These are phyloP conservation scores for Oscheius sp. DNA, from an alignment of 2,888 invertebrate genomes.

Conservation along the genomic window DNA sequence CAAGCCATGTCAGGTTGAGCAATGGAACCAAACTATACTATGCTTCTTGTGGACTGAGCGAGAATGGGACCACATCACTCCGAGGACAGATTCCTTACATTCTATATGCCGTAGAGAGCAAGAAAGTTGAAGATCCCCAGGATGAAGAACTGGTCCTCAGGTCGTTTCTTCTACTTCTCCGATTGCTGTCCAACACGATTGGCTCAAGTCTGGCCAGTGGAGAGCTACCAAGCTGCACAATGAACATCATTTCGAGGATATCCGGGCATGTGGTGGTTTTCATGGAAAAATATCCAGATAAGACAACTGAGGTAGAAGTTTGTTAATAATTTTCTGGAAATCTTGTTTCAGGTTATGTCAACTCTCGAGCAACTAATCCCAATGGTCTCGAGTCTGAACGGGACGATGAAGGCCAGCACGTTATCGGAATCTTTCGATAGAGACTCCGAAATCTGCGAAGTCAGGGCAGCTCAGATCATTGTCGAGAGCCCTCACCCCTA, in stretches of 20 bases:
- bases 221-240: constrained; percentile 14
- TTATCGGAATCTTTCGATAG: constrained; percentile 38
- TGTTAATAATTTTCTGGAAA: neutral
- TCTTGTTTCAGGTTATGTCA: constrained; percentile 53
- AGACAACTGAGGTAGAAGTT: constrained; percentile 32
- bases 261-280: constrained; percentile 65
- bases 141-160: constrained; percentile 40
- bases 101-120: constrained; percentile 80
- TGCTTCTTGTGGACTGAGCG: constrained; percentile 60
- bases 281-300: constrained; percentile 63
- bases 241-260: constrained; percentile 52
- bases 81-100: constrained; percentile 94
- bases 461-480: constrained; percentile 45
- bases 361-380: constrained; percentile 69
- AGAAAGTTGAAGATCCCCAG: constrained; percentile 6
- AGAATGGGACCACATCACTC: constrained; percentile 87
- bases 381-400: constrained; percentile 59
- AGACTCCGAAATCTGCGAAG: constrained; percentile 41
- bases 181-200: constrained; percentile 60
- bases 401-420: constrained; percentile 42
- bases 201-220: constrained; percentile 50
- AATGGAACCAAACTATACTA: constrained; percentile 80
- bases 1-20: constrained; percentile 88
- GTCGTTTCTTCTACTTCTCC: constrained; percentile 55
- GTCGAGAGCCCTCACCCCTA: constrained; percentile 95